Evolutionary conservation across 2,797 vertebrate species (phyloP), one percentile per base, ranked within the genome.

Genomic region (Siniperca obscura): DNA sequence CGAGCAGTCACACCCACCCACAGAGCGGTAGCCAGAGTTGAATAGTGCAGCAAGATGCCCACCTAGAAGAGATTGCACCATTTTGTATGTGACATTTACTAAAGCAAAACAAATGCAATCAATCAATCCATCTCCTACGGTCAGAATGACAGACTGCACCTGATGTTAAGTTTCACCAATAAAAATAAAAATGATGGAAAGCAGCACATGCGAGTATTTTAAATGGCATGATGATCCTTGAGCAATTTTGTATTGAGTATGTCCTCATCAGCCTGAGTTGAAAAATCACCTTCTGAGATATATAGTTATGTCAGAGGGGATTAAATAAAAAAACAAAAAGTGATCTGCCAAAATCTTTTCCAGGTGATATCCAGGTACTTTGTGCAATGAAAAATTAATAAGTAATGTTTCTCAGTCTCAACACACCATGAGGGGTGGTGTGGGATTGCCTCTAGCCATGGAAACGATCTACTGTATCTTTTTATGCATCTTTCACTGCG

Each of bases 1-100:
- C 98, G 96, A 40, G 97, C 98, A 0, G 98, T 99, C 85, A 99
- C 98, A 0, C 98, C 98, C 17, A 98, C 96, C 98, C 98, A 99
- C 8, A 99, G 88, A 5, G 98, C 96, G 0, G 98, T 99, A 2
- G 98, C 97, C 75, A 99, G 96, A 10, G 98, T 99, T 6, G 98
- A 98, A 89, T 99, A 99, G 91, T 99, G 98, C 71, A 99, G 95
- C 90, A 99, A 93, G 88, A 99, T 99, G 21, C 98, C 98, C 86
- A 99, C 97, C 98, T 99, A 61, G 21, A 81, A 82, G 50, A 93
- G 16, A 80, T 36, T 2, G 16, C 25, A 53, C 17, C 11, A 7
- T 57, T 38, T 27, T 5, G 60, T 10, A 16, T 9, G 13, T 10
- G 30, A 61, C 14, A 38, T 44, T 53, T 30, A 30, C 1, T 16